phyloP scores from a whole-genome alignment of 2,797 vertebrate genomes.

The Eutrigla gurnardus region DNA sequence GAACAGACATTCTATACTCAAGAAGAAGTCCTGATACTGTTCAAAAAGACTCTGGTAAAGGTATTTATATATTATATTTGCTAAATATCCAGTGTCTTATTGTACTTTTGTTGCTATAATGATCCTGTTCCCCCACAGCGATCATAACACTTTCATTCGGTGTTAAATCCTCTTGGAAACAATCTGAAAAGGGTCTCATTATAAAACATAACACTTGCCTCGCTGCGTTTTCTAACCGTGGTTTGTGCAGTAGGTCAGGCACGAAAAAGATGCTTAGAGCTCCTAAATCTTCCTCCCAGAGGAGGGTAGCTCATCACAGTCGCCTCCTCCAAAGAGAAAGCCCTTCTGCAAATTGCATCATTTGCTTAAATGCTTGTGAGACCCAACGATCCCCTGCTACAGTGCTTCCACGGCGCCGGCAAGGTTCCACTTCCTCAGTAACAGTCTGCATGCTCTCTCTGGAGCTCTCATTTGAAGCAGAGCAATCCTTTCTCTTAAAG shows the following conservation, averaged over 20 bases:
- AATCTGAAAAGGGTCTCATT: conserved; percentile 19
- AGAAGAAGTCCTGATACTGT: too few relatives aligned
- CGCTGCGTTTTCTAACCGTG: conserved; percentile 17
- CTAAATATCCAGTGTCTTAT: not conserved
- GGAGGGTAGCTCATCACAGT: conserved; percentile 59
- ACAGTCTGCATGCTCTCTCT: not conserved
- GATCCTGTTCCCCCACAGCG: not conserved
- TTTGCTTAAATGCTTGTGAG: conserved; percentile 53
- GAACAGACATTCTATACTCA: too few relatives aligned
- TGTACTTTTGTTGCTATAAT: not conserved
- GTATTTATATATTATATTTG: not conserved
- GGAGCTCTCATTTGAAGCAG: conserved; percentile 6
- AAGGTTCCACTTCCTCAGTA: conserved; percentile 10
- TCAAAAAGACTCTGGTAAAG: too few relatives aligned
- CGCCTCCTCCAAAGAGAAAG: conserved; percentile 45
- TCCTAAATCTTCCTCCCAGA: conserved; percentile 49
- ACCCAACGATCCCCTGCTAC: conserved; percentile 21
- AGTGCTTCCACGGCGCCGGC: not conserved
- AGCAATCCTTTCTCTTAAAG: conserved; percentile 15
- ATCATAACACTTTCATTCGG: conserved; percentile 6
- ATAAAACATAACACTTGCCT: not conserved
- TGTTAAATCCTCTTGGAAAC: conserved; percentile 22
- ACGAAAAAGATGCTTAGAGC: conserved; percentile 30
- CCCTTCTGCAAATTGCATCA: conserved; percentile 51
- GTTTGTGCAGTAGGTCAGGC: conserved; percentile 36